Evolutionary conservation across 2,797 vertebrate species (phyloP).

Genomic region (Galagoides demidoff): DNA sequence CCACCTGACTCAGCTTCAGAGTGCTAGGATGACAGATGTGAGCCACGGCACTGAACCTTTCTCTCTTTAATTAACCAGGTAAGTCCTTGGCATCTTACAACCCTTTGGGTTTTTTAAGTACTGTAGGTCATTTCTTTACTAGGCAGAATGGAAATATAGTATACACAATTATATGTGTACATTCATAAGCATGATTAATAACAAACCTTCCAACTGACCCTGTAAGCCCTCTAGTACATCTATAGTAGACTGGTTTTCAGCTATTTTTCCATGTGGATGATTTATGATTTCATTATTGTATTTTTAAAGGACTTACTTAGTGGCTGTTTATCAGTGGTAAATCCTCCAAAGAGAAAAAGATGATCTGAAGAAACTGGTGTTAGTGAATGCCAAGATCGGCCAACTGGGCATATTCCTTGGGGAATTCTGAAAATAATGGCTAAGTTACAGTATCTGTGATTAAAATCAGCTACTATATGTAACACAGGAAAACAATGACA

Average conservation of each 20-base stretch:
- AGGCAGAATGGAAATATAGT: background rate
- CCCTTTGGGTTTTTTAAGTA: background rate
- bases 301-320: constrained; percentile 91
- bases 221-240: background rate
- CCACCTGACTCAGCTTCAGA: too few species aligned
- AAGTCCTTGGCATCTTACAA: background rate
- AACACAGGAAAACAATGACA: constrained; percentile 2
- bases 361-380: constrained; percentile 93
- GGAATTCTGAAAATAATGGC: constrained; percentile 82
- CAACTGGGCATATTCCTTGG: constrained; percentile 91
- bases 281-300: background rate
- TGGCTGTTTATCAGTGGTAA: constrained; percentile 96
- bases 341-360: constrained; percentile 98
- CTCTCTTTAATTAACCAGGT: background rate
- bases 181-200: constrained; percentile 14
- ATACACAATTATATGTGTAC: background rate
- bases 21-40: too few species aligned
- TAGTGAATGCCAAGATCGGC: constrained; percentile 97
- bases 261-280: background rate
- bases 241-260: background rate
- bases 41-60: too few species aligned
- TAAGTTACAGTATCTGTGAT: constrained; percentile 7
- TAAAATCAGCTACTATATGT: constrained; percentile 27
- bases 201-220: background rate
- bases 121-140: background rate